phyloP scores from a whole-genome alignment of 2,888 invertebrate genomes.

The Rhopalosiphum nymphaeae region DNA sequence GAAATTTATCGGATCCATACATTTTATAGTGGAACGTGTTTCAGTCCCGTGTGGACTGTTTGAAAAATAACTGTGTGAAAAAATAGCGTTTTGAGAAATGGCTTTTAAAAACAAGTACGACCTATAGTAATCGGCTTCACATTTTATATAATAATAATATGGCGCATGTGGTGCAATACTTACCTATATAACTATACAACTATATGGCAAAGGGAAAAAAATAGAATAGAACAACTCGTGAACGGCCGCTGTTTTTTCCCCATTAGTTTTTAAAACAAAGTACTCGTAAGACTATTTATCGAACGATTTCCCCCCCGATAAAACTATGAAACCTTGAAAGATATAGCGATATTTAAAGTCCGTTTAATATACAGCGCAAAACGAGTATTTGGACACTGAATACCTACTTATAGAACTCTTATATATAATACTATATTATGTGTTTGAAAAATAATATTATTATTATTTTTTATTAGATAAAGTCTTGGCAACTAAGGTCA shows the following conservation, averaged over 20 bases:
- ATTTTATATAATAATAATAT: neutral
- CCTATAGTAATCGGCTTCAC: conserved; percentile 3
- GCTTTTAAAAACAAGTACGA: conserved; percentile 11
- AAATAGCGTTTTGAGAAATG: conserved; percentile 15
- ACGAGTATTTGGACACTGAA: neutral
- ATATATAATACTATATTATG: neutral
- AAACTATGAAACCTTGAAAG: neutral
- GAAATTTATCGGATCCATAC: neutral
- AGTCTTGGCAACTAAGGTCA: too few relatives aligned
- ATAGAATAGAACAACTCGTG: neutral
- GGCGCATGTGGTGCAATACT: neutral
- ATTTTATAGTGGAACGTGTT: neutral
- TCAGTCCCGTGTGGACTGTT: too few relatives aligned
- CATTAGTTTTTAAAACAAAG: conserved; percentile 22
- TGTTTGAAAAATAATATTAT: neutral
- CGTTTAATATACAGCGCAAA: neutral
- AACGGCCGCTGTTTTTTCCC: neutral
- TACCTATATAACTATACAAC: neutral
- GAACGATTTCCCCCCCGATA: neutral
- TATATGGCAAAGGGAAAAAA: neutral
- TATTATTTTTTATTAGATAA: too few relatives aligned
- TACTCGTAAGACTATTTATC: neutral
- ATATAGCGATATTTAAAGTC: neutral
- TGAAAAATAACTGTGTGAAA: conserved; percentile 1
- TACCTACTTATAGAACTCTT: neutral